Evolutionary conservation across 2,113 vertebrate genomes (phyloP).

Genomic region (Austrofundulus limnaeus): DNA sequence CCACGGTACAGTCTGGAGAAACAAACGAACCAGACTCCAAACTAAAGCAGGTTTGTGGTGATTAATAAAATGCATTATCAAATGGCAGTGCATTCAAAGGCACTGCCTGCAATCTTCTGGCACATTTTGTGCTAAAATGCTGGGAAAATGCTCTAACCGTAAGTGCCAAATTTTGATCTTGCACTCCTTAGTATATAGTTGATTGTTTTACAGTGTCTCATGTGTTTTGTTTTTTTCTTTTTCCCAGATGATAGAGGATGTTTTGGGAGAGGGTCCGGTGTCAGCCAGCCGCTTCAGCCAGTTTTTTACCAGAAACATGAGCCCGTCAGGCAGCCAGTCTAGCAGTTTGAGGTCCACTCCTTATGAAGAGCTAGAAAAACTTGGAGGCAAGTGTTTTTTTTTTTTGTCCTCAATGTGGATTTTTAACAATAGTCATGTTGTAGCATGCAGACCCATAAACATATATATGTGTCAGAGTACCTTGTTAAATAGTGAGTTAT

Average conservation of each 20-base stretch:
- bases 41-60: constrained; percentile 5
- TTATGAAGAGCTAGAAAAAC: constrained; percentile 93
- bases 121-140: constrained; percentile 60
- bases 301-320: constrained; percentile 92
- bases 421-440: too few relatives aligned
- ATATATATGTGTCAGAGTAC: too few relatives aligned
- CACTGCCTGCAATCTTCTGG: constrained; percentile 22
- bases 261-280: constrained; percentile 90
- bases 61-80: constrained; percentile 24
- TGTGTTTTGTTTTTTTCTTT: constrained; percentile 24
- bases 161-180: constrained; percentile 64
- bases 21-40: background rate
- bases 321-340: constrained; percentile 91
- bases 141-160: constrained; percentile 54
- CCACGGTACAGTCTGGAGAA: background rate
- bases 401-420: too few relatives aligned
- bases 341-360: constrained; percentile 96
- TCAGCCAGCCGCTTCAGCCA: constrained; percentile 94
- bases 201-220: constrained; percentile 31
- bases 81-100: constrained; percentile 26
- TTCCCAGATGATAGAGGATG: constrained; percentile 95
- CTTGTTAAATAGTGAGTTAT: background rate
- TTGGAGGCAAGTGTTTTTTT: constrained; percentile 86
- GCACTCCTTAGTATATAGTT: constrained; percentile 21
- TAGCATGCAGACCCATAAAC: too few relatives aligned